A percentile compares a stretch with the other conserved stretches of the same genome.
Conservation (phyloP, 2,888 invertebrate species). For the Spialia ferax region DNA sequence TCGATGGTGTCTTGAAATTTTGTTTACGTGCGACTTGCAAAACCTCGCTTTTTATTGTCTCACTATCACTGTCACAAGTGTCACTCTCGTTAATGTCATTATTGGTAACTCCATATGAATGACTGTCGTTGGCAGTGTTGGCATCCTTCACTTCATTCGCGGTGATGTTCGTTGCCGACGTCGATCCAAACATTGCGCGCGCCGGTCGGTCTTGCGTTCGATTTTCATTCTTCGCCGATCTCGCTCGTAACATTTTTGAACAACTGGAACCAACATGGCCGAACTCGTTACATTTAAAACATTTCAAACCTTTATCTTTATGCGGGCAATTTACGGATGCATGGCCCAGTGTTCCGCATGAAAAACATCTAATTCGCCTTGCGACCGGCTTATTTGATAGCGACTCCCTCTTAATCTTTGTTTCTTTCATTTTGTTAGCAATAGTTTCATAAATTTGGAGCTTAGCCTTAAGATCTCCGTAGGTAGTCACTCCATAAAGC, state of each 20-base stretch:
- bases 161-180: not conserved
- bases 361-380: not conserved
- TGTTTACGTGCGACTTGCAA: too few relatives aligned
- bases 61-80: too few relatives aligned
- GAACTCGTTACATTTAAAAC: constrained; percentile 43
- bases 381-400: not conserved
- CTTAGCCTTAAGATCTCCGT: not conserved
- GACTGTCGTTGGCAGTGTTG: too few relatives aligned
- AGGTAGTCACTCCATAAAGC: not conserved
- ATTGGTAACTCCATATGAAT: too few relatives aligned
- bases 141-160: not conserved
- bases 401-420: not conserved
- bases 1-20: too few relatives aligned
- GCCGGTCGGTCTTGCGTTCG: not conserved
- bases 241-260: not conserved
- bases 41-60: too few relatives aligned
- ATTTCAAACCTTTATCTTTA: constrained; percentile 26
- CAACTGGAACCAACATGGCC: constrained; percentile 29
- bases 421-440: not conserved
- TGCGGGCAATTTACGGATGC: not conserved
- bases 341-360: not conserved
- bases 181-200: not conserved
- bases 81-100: too few relatives aligned
- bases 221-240: not conserved
- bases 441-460: not conserved